A percentile compares a stretch with the other conserved stretches of the same genome.
Evolutionary conservation across 2,113 vertebrate genomes (phyloP).

Genomic region (Dasyurus viverrinus): DNA sequence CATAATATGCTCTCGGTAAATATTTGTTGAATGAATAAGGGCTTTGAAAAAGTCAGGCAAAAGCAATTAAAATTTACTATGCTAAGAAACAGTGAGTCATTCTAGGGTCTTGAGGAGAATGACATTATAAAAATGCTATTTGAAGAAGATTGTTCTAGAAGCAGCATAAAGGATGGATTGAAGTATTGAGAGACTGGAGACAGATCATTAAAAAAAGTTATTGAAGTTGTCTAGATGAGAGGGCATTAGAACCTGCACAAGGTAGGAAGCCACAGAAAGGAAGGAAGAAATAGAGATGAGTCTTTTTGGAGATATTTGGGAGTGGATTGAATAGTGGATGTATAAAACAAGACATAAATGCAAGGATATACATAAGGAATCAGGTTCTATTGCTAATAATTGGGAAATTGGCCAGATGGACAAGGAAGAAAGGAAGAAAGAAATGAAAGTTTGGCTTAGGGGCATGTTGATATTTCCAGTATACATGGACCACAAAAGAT

Average conservation of each 20-base stretch:
- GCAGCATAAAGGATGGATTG: not conserved
- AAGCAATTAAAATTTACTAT: not conserved
- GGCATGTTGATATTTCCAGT: not conserved
- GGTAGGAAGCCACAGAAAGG: not conserved
- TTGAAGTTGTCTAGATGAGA: not conserved
- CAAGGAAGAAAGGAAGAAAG: not conserved
- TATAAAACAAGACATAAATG: not conserved
- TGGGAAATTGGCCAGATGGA: not conserved
- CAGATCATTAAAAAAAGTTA: not conserved
- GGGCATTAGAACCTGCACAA: not conserved
- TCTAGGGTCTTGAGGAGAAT: not conserved
- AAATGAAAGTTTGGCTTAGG: not conserved
- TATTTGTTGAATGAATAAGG: not conserved
- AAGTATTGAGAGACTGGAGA: not conserved
- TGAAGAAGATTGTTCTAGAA: not conserved
- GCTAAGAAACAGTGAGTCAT: not conserved
- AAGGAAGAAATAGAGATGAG: not conserved
- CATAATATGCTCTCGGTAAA: not conserved
- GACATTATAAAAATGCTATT: not conserved
- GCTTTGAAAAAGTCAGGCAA: not conserved
- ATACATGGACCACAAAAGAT: not conserved
- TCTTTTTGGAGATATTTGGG: not conserved
- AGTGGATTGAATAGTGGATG: not conserved
- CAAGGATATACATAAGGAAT: not conserved
- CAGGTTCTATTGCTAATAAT: not conserved